These are phyloP conservation scores for Notothenia rossii DNA, from an alignment of 2,113 vertebrate species.

Conservation along the genomic window DNA sequence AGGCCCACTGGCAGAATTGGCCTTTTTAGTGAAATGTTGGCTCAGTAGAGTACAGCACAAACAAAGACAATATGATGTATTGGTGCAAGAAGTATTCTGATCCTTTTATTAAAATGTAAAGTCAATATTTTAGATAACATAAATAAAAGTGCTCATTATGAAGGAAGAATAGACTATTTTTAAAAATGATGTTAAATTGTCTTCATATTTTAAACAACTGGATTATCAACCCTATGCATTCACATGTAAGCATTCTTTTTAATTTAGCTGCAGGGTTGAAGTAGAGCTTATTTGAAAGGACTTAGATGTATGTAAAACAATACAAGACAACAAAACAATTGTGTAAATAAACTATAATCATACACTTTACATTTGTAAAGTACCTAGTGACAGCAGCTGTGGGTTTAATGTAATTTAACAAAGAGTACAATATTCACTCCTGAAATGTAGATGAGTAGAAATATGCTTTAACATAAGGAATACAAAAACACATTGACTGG, in stretches of 20 bases:
- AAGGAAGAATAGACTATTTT: neutral
- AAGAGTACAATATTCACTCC: neutral
- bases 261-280: neutral
- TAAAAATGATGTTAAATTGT: neutral
- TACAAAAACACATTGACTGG: neutral
- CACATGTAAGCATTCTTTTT: neutral
- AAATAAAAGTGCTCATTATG: neutral
- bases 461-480: too few relatives aligned
- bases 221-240: neutral
- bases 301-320: neutral
- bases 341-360: too few relatives aligned
- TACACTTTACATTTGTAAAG: too few relatives aligned
- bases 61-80: neutral
- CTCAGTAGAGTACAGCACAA: neutral
- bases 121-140: neutral
- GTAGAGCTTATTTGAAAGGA: neutral
- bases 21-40: conserved; percentile 41
- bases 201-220: neutral
- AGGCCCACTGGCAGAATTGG: conserved; percentile 58
- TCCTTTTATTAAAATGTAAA: neutral
- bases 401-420: too few relatives aligned
- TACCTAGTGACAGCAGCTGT: too few relatives aligned
- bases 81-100: neutral
- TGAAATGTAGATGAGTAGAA: neutral
- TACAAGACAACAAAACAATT: neutral